Conservation (phyloP, 1,140 invertebrate genomes). For the Sitobion miscanthi region DNA sequence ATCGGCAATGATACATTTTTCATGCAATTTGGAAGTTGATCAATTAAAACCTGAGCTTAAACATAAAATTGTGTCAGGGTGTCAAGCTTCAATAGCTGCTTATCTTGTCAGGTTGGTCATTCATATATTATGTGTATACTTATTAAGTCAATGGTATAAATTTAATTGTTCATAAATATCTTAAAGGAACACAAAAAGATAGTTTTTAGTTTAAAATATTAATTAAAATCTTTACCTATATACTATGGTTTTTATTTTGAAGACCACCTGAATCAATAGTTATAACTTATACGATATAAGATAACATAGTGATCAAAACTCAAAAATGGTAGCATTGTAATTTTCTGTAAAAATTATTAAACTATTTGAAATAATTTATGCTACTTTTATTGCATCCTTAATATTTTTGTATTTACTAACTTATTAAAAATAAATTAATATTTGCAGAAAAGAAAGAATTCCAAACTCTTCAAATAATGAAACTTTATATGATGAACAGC, state of each 20-base stretch:
- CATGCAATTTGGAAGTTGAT: conserved; percentile 2
- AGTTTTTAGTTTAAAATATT: too few species aligned
- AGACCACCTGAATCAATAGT: too few species aligned
- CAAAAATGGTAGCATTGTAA: too few species aligned
- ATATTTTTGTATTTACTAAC: neutral
- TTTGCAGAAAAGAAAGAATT: conserved; percentile 46
- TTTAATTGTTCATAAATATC: neutral
- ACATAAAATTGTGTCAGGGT: conserved; percentile 18
- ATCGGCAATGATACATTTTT: conserved; percentile 76
- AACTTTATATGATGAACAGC: neutral
- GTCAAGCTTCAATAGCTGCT: conserved; percentile 52
- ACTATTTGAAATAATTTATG: too few species aligned
- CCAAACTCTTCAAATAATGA: conserved; percentile 2
- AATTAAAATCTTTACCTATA: too few species aligned
- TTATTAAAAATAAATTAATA: neutral
- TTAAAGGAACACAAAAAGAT: too few species aligned
- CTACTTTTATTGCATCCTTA: too few species aligned
- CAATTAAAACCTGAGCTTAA: conserved; percentile 37
- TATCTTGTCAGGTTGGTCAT: conserved; percentile 41
- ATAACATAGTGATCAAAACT: too few species aligned
- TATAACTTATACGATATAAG: too few species aligned
- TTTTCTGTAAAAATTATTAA: too few species aligned
- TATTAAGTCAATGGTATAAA: neutral
- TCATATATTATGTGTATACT: neutral
- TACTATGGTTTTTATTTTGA: too few species aligned